phyloP scores from a whole-genome alignment of 1,140 invertebrate genomes.

The Eriocheir sinensis region DNA sequence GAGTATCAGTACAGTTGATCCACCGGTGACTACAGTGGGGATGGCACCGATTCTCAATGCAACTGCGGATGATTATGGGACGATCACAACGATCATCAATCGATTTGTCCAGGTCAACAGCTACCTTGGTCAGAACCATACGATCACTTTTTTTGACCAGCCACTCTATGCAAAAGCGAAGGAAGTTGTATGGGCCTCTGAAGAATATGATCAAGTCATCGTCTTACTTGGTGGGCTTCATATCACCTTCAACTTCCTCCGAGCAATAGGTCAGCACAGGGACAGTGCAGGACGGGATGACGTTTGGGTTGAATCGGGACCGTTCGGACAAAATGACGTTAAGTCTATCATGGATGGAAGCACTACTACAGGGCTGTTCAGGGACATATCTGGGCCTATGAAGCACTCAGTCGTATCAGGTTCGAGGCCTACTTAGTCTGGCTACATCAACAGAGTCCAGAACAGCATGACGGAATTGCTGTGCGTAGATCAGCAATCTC shows the following conservation, averaged over 20 bases:
- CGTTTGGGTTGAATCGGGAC: neutral
- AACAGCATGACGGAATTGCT: neutral
- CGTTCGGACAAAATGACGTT: neutral
- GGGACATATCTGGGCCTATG: constrained; percentile 3
- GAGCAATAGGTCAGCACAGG: constrained; percentile 34
- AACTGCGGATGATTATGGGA: constrained; percentile 31
- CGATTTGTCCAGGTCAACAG: neutral
- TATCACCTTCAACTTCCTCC: constrained; percentile 29
- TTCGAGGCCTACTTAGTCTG: neutral
- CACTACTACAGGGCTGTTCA: constrained; percentile 42
- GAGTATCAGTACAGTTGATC: constrained; percentile 3
- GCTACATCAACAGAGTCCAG: neutral
- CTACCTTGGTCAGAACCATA: constrained; percentile 35
- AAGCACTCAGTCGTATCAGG: constrained; percentile 31
- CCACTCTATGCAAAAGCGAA: constrained; percentile 41
- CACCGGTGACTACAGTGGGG: neutral
- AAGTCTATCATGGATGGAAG: neutral
- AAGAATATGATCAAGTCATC: neutral
- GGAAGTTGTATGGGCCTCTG: constrained; percentile 33
- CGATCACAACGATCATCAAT: constrained; percentile 51
- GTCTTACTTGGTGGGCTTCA: neutral
- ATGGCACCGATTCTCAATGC: constrained; percentile 52
- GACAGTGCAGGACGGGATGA: neutral
- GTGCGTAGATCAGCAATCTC: constrained; percentile 5
- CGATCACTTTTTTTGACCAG: neutral